A percentile compares a stretch with the other conserved stretches of the same genome.
phyloP scores from a whole-genome alignment of 1,140 invertebrate genomes.

The Triops cancriformis region DNA sequence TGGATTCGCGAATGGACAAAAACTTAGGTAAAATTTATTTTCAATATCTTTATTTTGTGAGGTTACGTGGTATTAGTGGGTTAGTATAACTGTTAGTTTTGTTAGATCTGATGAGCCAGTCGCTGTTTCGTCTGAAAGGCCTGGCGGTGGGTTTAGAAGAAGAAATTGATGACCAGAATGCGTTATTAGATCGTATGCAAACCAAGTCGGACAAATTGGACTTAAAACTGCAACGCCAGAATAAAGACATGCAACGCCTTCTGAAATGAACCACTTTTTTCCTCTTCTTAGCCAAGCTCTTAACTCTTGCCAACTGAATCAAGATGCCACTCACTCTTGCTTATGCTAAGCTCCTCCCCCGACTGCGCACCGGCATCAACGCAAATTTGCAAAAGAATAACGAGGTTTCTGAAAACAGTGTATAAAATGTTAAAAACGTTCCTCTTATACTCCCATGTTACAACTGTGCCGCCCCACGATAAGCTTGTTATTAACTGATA shows the following conservation, averaged over 20 bases:
- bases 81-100: not conserved
- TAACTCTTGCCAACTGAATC: not conserved
- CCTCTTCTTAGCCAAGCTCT: not conserved
- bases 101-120: slow-evolving; percentile 21
- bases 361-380: no score
- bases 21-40: slow-evolving; percentile 26
- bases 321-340: slow-evolving; percentile 3
- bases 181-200: slow-evolving; percentile 39
- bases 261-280: slow-evolving; percentile 30
- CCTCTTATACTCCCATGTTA: not conserved
- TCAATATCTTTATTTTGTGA: not conserved
- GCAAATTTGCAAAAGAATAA: not conserved
- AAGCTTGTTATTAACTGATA: not conserved
- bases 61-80: not conserved
- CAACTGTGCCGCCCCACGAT: not conserved
- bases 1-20: slow-evolving; percentile 29
- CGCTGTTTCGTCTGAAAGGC: slow-evolving; percentile 35
- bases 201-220: slow-evolving; percentile 40
- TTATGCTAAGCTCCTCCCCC: no score
- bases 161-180: slow-evolving; percentile 41
- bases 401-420: not conserved
- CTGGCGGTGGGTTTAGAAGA: slow-evolving; percentile 38
- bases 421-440: not conserved
- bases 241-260: slow-evolving; percentile 40
- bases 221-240: slow-evolving; percentile 37